These are phyloP conservation scores for Rallus limicola DNA, from an alignment of 2,113 vertebrate genomes.

Conservation along the genomic window DNA sequence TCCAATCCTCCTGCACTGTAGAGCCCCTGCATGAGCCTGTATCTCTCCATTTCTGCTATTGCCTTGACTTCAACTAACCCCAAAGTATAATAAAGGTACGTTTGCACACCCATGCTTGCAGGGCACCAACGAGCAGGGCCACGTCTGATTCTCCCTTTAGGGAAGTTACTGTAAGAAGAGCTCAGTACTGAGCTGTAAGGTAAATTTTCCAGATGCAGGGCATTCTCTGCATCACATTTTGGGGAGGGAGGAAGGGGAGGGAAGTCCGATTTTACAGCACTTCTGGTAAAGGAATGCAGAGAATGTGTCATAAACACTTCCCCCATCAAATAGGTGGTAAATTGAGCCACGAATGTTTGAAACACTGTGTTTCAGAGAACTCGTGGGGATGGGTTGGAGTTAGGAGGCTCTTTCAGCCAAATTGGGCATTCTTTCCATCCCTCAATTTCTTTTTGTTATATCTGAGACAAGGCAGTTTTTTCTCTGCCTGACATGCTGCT, in stretches of 20 bases:
- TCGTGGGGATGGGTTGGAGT: not conserved
- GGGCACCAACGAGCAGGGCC: not conserved
- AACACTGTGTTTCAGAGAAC: not conserved
- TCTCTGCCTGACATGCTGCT: not conserved
- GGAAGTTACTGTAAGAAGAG: not conserved
- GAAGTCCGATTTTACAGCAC: not conserved
- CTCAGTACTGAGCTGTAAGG: not conserved
- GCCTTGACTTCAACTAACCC: not conserved
- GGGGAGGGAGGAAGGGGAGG: not conserved
- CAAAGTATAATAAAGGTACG: not conserved
- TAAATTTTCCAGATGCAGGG: conserved; percentile 10
- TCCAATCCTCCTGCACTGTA: not conserved
- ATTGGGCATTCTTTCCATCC: not conserved
- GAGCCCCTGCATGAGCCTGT: not conserved
- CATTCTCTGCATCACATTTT: not conserved
- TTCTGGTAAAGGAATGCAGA: conserved; percentile 41
- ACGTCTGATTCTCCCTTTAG: not conserved
- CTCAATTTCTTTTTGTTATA: not conserved
- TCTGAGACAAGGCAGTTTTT: not conserved
- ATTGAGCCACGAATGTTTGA: not conserved
- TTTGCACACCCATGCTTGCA: not conserved
- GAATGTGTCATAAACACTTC: not conserved
- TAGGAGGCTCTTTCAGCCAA: not conserved
- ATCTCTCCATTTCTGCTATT: not conserved
- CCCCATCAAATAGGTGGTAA: not conserved